Base-by-base conservation (phyloP, 2,888 invertebrate species). In the Tuberolachnus salignus region DNA sequence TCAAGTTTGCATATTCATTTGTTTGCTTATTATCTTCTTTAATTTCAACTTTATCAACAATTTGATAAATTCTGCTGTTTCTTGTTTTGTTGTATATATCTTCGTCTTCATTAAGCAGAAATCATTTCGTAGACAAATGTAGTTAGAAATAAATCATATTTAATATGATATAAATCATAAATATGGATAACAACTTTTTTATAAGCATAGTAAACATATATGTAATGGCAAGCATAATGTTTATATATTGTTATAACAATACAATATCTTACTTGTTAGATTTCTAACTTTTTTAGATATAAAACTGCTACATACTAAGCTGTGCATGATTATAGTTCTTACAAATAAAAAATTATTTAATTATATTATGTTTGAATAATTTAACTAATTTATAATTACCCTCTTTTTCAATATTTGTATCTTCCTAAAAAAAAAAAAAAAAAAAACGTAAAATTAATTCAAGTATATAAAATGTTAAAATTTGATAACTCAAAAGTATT, bases 401-500 rank as follows among this genome's bases (percentile, higher is more conserved):
- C 51, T 78, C 78, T 78, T 78, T 78, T 69, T 67, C 78, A 59
- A 78, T 78, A n/a, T 69, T 69, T 59, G 78, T 78, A 42, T 78
- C 78, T 42, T 78, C 78, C 78, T 78, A 34, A 19, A 66, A 75
- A 75, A 46, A 55, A 16, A 55, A 73, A 53, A 69, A 55, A 70
- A 42, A 42, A 0, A 44, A 16, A 2, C 14, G 2, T 44, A 42
- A 44, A 3, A 46, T 14, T 42, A 21, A n/a, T n/a, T n/a, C n/a
- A 16, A 10, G 21, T 44, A 21, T 16, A 14, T 14, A 1, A 66
- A 23, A 23, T 10, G 14, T 16, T 46, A 16, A 44, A 63, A 63
- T 42, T 42, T 63, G 19, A 13, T 6, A 57, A 63, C 8, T 19
- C 13, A 21, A 42, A 42, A 42, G 0, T n/a, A n/a, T n/a, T n/a